Evolutionary conservation across 2,113 vertebrate species (phyloP).

Genomic region (Aptenodytes patagonicus): DNA sequence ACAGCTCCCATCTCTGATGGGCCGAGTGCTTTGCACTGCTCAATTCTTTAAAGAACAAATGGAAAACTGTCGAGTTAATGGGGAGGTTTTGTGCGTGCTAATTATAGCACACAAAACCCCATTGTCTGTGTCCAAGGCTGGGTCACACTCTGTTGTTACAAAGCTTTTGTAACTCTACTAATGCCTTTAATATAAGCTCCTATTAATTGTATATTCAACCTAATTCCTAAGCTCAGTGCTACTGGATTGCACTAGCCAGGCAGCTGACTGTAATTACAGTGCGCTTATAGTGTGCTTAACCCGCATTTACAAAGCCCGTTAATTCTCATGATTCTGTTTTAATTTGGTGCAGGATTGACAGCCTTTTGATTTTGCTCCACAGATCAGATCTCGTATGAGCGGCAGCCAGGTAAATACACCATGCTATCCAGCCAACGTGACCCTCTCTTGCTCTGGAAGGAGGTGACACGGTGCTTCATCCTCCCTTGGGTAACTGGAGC

Average conservation of each 20-base stretch:
- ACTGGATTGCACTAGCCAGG: slow-evolving; percentile 50
- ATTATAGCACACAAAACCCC: slow-evolving; percentile 48
- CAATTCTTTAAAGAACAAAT: background rate
- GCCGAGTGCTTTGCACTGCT: background rate
- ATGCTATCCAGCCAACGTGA: background rate
- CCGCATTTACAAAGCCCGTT: slow-evolving; percentile 47
- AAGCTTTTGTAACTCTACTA: slow-evolving; percentile 71
- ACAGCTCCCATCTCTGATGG: background rate
- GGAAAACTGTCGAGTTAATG: background rate
- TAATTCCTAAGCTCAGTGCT: slow-evolving; percentile 58
- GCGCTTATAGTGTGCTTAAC: slow-evolving; percentile 71
- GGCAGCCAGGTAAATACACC: background rate
- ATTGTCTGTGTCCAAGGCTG: slow-evolving; percentile 42
- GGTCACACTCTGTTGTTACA: slow-evolving; percentile 59
- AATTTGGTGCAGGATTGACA: slow-evolving; percentile 48
- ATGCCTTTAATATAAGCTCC: slow-evolving; percentile 72
- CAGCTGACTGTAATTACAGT: slow-evolving; percentile 68
- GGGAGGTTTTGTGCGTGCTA: background rate
- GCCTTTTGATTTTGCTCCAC: background rate
- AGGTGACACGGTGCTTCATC: background rate
- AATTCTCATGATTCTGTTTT: slow-evolving; percentile 55
- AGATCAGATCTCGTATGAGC: background rate
- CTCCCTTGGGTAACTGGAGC: background rate
- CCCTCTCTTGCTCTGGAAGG: background rate
- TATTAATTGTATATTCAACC: slow-evolving; percentile 73